Evolutionary conservation across 2,888 invertebrate genomes (phyloP), one percentile per base, ranked within the genome.

Genomic region (Synanthedon andrenaeformis): DNA sequence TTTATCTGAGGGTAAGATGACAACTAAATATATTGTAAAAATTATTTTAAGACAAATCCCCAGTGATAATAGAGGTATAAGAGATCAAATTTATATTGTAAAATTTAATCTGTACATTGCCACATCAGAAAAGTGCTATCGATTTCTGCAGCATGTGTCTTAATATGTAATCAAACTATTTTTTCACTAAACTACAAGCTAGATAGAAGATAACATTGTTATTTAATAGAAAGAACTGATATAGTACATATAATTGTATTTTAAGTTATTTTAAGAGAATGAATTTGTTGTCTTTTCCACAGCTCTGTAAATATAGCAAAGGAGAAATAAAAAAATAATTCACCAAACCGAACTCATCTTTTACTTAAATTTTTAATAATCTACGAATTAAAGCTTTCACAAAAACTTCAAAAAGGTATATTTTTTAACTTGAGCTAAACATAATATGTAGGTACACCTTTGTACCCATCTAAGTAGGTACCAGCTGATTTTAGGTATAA

Each of bases 51-150:
- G 73, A 62, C 65, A 69, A 81, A 84, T 80, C 76, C 82, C 84
- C 79, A 83, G 87, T 87, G 87, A 87, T 87, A 87, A 71, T 87
- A 87, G 86, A 67, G 64, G 67, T 87, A 35, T 35, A 87, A 85
- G 85, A 65, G 68, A 76, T 80, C 75, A 69, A 71, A 67, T 69
- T 72, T 71, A 70, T 70, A 12, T 23, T 70, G 68, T 74, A 74
- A 70, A 72, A 35, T 67, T 65, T 57, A 60, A 59, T 66, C 65
- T 66, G 63, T 76, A 69, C 76, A 71, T 49, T 19, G 17, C 49
- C 71, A 78, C 71, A 74, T 72, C 76, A 69, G 67, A 67, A 65
- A 69, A 72, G 74, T 76, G 73, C 79, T 81, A 72, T 72, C 71
- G 70, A 76, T 69, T 76, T 72, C 71, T 71, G 66, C 73, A 70